Evolutionary conservation across 2,797 vertebrate genomes (phyloP), one percentile per base, ranked within the genome.

Genomic region (Chelon labrosus): DNA sequence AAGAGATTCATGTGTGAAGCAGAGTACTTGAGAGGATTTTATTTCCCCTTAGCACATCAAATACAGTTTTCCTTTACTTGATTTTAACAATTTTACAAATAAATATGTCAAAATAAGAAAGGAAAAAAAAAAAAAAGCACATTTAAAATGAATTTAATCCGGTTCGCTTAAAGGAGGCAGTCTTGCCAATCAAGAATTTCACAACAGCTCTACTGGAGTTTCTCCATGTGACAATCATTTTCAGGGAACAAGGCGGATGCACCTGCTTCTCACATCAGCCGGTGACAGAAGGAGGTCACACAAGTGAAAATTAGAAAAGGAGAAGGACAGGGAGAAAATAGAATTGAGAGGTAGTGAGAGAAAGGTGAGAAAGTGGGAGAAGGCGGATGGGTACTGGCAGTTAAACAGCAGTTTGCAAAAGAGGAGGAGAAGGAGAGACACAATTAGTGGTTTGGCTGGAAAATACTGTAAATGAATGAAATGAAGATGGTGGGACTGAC

Each of bases 291-390:
- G 44, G 44, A 65, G 27, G 64, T 55, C 53, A 58, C 55, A 42
- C 38, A 25, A 50, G 77, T 71, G 56, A 73, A 87, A 81, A 78
- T 73, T 41, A 77, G 63, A 72, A 79, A 65, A 54, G 20, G 51
- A 82, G 31, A 58, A 56, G 17, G 55, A 66, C 39, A 66, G 12
- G 10, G 35, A 44, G 19, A 64, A 46, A 39, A 62, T 65, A 49
- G 59, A 50, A 72, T 11, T 25, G 63, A 74, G 20, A 25, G 65
- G 17, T 11, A 20, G 9, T 0, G 8, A 50, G 13, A 61, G 11
- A 44, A 66, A 54, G 50, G 66, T 35, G 38, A 80, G 55, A 73
- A 63, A 50, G 57, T 5, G 51, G 22, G 10, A 60, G 10, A 22
- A 37, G 19, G 25, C 39, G 37, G 49, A 67, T 9, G 20, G 41